Evolutionary conservation across 2,113 vertebrate genomes (phyloP), one percentile per base, ranked within the genome.

Genomic region (Puma concolor): DNA sequence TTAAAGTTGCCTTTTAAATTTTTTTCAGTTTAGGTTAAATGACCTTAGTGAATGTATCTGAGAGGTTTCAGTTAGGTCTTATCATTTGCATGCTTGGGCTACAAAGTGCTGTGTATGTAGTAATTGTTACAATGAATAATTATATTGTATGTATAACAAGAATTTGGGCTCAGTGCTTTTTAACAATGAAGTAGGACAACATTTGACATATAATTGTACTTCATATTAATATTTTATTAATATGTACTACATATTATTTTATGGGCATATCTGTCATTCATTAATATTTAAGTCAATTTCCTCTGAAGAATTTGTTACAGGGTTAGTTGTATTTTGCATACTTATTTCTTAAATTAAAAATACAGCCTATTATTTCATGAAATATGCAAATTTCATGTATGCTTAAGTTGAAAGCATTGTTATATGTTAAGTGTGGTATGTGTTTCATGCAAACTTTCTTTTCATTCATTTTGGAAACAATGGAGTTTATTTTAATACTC

Each of bases 271-370:
- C 67, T 97, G 12, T 14, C 74, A 96, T 16, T 95, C 38, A 84
- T 94, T 82, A 94, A 91, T 93, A 91, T 95, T 95, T 93, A 94
- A 88, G 16, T 33, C 21, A 86, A 48, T 77, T 95, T 90, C n/a
- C 41, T 87, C 67, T 82, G 38, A 93, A 95, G 48, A 93, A 69
- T 95, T 91, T 44, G 19, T 64, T 86, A 23, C 6, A 88, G 29
- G 41, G 15, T 87, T 86, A 92, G 29, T 80, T 86, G 13, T 4
- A 67, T 94, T 95, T 93, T 94, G 17, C 16, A 60, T 81, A 63
- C 14, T 91, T 94, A 21, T 72, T 93, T 95, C 33, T 93, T 74
- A 83, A 72, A 9, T 71, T 67, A 80, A 93, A 52, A 69, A 76
- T 6, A 69, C 0, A 33, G 6, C 60, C 2, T 7, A 88, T 89